These are phyloP conservation scores for Prionchulus punctatus DNA, from an alignment of 2,888 invertebrate genomes.

Conservation along the genomic window DNA sequence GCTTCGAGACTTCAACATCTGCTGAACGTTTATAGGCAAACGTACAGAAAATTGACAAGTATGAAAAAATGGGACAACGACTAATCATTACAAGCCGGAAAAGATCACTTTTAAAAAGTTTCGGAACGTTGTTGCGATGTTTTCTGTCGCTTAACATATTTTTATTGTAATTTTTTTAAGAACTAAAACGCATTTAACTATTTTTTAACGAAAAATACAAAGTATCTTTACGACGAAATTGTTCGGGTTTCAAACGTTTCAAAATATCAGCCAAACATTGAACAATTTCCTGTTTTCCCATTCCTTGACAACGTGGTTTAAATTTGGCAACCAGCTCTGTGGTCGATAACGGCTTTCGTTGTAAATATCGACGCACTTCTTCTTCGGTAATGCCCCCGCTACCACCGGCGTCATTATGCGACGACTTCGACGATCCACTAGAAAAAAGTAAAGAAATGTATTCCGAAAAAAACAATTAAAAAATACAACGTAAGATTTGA, in stretches of 20 bases:
- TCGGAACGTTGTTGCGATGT: too few species aligned
- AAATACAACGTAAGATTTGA: background rate
- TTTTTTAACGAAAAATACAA: slow-evolving; percentile 6
- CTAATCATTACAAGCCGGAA: too few species aligned
- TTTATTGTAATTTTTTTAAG: too few species aligned
- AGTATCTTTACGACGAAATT: background rate
- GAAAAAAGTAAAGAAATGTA: background rate
- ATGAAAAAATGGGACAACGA: too few species aligned
- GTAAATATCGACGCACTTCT: slow-evolving; percentile 65
- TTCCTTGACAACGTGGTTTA: background rate
- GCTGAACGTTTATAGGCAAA: too few species aligned
- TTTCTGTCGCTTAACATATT: too few species aligned
- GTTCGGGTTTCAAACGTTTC: slow-evolving; percentile 6
- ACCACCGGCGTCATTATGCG: background rate
- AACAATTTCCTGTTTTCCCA: slow-evolving; percentile 5
- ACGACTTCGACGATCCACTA: background rate
- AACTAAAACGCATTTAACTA: too few species aligned
- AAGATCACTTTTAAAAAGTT: too few species aligned
- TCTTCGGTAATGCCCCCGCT: slow-evolving; percentile 18
- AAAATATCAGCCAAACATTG: slow-evolving; percentile 5
- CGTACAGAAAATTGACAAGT: too few species aligned
- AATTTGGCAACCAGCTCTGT: slow-evolving; percentile 46
- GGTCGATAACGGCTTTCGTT: slow-evolving; percentile 92
- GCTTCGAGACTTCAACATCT: too few species aligned
- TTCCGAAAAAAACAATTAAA: background rate